A percentile compares a stretch with the other conserved stretches of the same genome.
Conservation (phyloP, 2,888 invertebrate species). For the Drosophila heteroneura region DNA sequence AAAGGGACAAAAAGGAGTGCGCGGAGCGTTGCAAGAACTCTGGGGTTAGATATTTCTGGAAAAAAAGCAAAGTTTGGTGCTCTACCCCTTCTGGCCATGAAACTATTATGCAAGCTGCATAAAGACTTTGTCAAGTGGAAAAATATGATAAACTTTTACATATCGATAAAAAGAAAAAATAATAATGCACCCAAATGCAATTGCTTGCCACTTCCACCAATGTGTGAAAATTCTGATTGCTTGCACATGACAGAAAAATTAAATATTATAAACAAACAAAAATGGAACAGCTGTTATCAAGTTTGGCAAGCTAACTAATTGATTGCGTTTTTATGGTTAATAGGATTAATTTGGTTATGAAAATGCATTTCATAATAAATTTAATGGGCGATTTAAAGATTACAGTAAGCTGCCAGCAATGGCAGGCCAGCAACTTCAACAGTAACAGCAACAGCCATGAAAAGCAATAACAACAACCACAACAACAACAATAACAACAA, state of each 20-base stretch:
- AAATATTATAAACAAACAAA: not conserved
- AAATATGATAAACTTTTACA: conserved; percentile 80
- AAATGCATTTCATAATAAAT: conserved; percentile 69
- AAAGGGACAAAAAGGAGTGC: conserved; percentile 38
- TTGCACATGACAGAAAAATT: conserved; percentile 24
- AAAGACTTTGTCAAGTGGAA: conserved; percentile 82
- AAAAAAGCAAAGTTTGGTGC: conserved; percentile 66
- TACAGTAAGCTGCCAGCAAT: conserved; percentile 47
- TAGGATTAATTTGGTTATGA: conserved; percentile 55
- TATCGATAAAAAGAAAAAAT: conserved; percentile 58
- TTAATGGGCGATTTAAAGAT: conserved; percentile 76
- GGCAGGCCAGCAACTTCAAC: conserved; percentile 15
- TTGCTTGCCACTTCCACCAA: conserved; percentile 56
- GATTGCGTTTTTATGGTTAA: conserved; percentile 26
- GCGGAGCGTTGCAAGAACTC: not conserved
- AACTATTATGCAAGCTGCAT: conserved; percentile 80
- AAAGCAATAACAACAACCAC: not conserved
- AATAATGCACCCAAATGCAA: conserved; percentile 56
- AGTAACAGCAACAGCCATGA: not conserved
- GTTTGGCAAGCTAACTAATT: conserved; percentile 55
- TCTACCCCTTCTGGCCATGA: conserved; percentile 66
- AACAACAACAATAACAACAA: conserved; percentile 12
- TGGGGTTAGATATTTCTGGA: conserved; percentile 16
- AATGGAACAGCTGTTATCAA: not conserved
- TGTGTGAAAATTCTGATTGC: conserved; percentile 51